phyloP scores from a whole-genome alignment of 2,888 invertebrate genomes.

The Eupithecia subfuscata region DNA sequence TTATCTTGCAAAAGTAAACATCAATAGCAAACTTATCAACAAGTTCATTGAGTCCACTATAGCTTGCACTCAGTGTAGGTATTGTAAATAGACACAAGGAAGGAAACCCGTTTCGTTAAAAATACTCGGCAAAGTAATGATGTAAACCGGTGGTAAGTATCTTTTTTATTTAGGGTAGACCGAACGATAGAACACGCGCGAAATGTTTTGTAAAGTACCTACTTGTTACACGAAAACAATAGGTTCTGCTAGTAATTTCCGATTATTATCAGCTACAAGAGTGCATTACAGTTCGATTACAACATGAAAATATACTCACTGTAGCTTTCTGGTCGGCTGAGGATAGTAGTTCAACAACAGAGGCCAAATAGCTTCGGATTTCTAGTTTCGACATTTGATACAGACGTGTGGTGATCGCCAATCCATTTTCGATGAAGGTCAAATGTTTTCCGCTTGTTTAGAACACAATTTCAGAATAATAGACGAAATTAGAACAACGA shows the following conservation, averaged over 20 bases:
- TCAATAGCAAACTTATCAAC: slow-evolving; percentile 1
- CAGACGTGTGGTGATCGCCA: background rate
- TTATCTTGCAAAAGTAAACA: background rate
- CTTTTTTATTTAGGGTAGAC: slow-evolving; percentile 11
- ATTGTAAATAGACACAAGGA: background rate
- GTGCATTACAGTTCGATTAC: slow-evolving; percentile 12
- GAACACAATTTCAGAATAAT: background rate
- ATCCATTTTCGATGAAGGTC: slow-evolving; percentile 8
- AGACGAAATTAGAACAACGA: slow-evolving; percentile 14
- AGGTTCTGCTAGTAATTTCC: background rate
- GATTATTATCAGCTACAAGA: slow-evolving; percentile 10
- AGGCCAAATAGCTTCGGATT: slow-evolving; percentile 26
- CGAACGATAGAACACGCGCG: background rate
- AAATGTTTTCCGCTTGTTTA: slow-evolving; percentile 7
- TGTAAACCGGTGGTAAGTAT: slow-evolving; percentile 9
- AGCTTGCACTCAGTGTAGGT: background rate
- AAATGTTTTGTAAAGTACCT: background rate
- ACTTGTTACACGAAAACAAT: background rate
- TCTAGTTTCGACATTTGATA: slow-evolving; percentile 31
- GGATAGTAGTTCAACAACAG: slow-evolving; percentile 21
- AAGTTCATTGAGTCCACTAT: background rate
- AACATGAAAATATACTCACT: slow-evolving; percentile 27
- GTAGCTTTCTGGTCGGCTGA: slow-evolving; percentile 15
- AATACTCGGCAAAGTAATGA: background rate
- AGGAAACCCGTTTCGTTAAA: slow-evolving; percentile 1